Percentiles rank a stretch among this genome's conserved stretches.
Evolutionary conservation across 2,888 invertebrate species (phyloP).

Genomic region (Tipula confusa): DNA sequence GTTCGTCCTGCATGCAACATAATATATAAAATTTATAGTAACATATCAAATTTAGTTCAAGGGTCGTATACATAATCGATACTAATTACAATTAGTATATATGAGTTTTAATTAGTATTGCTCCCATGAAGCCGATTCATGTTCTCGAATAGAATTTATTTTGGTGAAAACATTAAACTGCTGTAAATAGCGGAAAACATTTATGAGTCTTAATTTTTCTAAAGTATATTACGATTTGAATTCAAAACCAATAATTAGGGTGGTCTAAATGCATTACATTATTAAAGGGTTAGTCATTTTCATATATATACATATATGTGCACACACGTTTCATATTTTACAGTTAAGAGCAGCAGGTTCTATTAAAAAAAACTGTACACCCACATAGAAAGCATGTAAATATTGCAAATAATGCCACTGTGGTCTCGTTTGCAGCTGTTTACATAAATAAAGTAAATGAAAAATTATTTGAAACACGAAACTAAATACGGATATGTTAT

Average conservation of each 20-base stretch:
- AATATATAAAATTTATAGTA: not conserved
- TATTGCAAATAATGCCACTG: not conserved
- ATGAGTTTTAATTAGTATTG: no score
- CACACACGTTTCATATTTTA: not conserved
- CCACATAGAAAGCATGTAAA: not conserved
- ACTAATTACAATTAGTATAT: slow-evolving; percentile 3
- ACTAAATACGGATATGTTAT: not conserved
- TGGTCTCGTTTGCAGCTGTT: not conserved
- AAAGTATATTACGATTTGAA: not conserved
- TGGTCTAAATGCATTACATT: not conserved
- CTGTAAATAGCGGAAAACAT: not conserved
- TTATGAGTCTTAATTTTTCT: not conserved
- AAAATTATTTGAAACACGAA: not conserved
- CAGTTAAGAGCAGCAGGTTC: not conserved
- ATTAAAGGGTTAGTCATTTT: not conserved
- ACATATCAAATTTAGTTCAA: not conserved
- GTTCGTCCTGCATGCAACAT: not conserved
- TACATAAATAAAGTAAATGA: not conserved
- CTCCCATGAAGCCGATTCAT: not conserved
- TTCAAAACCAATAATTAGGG: slow-evolving; percentile 12
- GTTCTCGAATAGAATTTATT: not conserved
- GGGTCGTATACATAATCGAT: not conserved
- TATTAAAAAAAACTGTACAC: not conserved
- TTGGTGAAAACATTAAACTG: not conserved
- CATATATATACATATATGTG: not conserved